These are phyloP conservation scores for Acomys russatus DNA, from an alignment of 2,797 vertebrate genomes.

Conservation along the genomic window DNA sequence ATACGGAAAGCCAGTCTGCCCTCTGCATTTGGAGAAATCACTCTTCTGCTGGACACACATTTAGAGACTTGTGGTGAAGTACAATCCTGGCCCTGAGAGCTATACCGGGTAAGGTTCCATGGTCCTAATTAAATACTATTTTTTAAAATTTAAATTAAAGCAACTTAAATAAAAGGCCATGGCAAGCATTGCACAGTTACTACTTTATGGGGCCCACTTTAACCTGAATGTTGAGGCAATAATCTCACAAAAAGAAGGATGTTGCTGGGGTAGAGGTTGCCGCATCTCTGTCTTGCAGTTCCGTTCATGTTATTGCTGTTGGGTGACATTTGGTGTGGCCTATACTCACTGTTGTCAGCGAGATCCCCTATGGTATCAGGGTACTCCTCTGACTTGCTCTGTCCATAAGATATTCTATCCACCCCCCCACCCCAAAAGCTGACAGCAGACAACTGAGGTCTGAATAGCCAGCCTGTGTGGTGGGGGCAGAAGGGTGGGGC, in stretches of 20 bases:
- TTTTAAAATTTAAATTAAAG: slow-evolving; percentile 64
- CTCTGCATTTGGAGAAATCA: not conserved
- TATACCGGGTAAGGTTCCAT: not conserved
- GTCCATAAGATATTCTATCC: slow-evolving; percentile 18
- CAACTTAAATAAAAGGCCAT: not conserved
- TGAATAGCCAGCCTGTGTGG: slow-evolving; percentile 44
- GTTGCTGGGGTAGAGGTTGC: not conserved
- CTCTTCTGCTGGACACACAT: not conserved
- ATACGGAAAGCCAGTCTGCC: not conserved
- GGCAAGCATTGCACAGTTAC: not conserved
- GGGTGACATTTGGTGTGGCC: slow-evolving; percentile 59
- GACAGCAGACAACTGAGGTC: slow-evolving; percentile 57
- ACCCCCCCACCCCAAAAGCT: not conserved
- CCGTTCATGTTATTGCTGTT: slow-evolving; percentile 35
- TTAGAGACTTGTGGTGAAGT: not conserved
- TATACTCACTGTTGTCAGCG: slow-evolving; percentile 36
- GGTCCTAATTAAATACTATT: slow-evolving; percentile 34
- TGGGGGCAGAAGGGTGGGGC: not conserved
- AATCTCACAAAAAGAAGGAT: slow-evolving; percentile 3
- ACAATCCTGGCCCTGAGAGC: slow-evolving; percentile 2
- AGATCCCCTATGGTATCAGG: not conserved
- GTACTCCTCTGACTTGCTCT: slow-evolving; percentile 51
- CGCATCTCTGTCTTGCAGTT: not conserved
- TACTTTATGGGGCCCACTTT: not conserved
- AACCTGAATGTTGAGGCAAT: slow-evolving; percentile 44